phyloP scores from a whole-genome alignment of 2,797 vertebrate species.

The Microctenopoma steveboyesi region DNA sequence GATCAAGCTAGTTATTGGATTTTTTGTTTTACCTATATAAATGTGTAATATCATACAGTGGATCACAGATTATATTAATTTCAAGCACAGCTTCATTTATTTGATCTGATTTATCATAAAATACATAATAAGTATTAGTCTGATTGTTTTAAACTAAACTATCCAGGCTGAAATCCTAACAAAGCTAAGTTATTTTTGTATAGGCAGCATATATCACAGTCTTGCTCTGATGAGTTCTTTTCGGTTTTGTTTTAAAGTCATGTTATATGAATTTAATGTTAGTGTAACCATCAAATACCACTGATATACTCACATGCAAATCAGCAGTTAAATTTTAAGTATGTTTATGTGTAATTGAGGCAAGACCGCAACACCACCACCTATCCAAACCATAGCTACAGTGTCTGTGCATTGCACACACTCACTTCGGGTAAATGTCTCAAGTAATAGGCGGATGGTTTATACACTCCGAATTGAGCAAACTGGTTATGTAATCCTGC shows the following conservation, averaged over 20 bases:
- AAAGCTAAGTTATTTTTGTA: not conserved
- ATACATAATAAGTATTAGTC: not conserved
- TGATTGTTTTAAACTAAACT: not conserved
- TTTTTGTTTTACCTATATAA: not conserved
- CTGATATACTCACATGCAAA: not conserved
- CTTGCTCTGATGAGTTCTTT: not conserved
- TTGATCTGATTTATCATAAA: not conserved
- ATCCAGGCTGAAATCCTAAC: no score
- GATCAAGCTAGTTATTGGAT: not conserved
- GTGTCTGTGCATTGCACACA: not conserved
- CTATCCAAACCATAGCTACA: not conserved
- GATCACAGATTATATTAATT: not conserved
- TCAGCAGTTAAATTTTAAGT: no score
- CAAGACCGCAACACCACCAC: constrained; percentile 4
- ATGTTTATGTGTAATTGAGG: constrained; percentile 13
- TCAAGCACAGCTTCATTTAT: not conserved
- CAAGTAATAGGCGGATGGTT: constrained; percentile 13
- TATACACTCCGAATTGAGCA: constrained; percentile 40
- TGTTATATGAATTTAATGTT: not conserved
- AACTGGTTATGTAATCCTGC: constrained; percentile 71
- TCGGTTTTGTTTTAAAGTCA: not conserved
- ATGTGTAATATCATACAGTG: not conserved
- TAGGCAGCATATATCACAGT: not conserved
- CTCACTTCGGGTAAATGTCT: not conserved
- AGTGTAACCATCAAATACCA: not conserved